These are phyloP conservation scores for Notiomystis cincta DNA, from an alignment of 2,113 vertebrate genomes.

Conservation along the genomic window DNA sequence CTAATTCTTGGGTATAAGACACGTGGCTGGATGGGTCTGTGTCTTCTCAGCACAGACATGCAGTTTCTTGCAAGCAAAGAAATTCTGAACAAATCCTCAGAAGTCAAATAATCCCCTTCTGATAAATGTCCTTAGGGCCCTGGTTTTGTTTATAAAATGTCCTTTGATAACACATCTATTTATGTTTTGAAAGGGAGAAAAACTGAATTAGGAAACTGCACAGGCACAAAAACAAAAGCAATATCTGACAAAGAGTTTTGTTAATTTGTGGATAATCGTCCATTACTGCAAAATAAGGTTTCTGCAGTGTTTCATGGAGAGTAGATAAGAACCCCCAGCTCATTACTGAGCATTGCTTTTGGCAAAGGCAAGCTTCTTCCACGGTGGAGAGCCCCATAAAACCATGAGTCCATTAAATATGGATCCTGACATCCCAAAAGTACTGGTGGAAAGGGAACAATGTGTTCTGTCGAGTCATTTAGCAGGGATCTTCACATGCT, in stretches of 20 bases:
- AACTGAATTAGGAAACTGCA: neutral
- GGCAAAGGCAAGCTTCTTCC: neutral
- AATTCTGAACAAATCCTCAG: neutral
- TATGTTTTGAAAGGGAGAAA: neutral
- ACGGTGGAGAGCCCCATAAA: neutral
- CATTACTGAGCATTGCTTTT: neutral
- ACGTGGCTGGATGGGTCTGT: neutral
- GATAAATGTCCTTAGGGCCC: accelerated
- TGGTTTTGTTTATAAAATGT: neutral
- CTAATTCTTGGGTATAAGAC: neutral
- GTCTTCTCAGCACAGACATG: neutral
- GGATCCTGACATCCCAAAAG: neutral
- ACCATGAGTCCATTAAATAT: accelerated
- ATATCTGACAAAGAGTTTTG: neutral
- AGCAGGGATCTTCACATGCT: neutral
- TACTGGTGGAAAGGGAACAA: neutral
- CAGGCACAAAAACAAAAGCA: neutral
- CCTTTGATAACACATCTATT: neutral
- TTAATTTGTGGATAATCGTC: neutral
- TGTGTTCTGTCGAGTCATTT: neutral
- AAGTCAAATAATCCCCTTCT: neutral
- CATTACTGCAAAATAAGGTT: neutral
- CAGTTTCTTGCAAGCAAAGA: neutral
- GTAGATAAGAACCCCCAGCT: neutral
- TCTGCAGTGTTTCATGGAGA: neutral